phyloP scores from a whole-genome alignment of 2,113 vertebrate genomes.

The Peromyscus leucopus region DNA sequence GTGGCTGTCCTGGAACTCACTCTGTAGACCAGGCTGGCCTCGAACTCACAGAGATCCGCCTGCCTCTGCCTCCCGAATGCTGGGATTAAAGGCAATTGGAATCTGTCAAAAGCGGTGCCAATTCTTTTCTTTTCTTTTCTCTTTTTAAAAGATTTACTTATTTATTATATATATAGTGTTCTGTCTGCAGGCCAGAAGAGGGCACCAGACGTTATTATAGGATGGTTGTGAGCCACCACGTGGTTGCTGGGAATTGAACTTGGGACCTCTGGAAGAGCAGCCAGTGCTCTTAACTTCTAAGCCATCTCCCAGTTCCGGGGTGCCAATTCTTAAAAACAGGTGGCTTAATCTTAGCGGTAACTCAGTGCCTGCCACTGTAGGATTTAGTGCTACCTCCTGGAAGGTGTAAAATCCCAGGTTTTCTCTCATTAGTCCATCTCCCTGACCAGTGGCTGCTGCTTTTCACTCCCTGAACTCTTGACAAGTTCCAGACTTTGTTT shows the following conservation, averaged over 20 bases:
- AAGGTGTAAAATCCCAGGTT: constrained; percentile 57
- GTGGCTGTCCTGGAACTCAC: not conserved
- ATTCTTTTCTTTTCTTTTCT: no score
- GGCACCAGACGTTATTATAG: no score
- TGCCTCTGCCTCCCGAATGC: not conserved
- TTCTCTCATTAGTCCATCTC: not conserved
- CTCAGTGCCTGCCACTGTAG: not conserved
- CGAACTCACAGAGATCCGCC: not conserved
- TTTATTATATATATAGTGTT: no score
- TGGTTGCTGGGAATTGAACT: no score
- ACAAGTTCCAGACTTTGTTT: constrained; percentile 23
- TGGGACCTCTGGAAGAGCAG: no score
- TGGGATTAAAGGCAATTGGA: not conserved
- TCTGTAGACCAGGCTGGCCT: not conserved
- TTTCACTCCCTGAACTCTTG: constrained; percentile 45
- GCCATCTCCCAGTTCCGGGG: no score
- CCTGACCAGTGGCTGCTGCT: not conserved
- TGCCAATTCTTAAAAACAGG: constrained; percentile 7
- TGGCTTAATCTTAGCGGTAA: not conserved
- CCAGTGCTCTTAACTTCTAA: no score
- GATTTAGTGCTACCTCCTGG: not conserved
- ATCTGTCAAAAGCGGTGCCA: not conserved
- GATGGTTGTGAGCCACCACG: no score
- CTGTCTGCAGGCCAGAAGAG: no score
- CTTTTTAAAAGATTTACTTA: no score